A percentile compares a stretch with the other conserved stretches of the same genome.
Conservation (phyloP, 2,888 invertebrate genomes). For the Hypsopygia costalis region DNA sequence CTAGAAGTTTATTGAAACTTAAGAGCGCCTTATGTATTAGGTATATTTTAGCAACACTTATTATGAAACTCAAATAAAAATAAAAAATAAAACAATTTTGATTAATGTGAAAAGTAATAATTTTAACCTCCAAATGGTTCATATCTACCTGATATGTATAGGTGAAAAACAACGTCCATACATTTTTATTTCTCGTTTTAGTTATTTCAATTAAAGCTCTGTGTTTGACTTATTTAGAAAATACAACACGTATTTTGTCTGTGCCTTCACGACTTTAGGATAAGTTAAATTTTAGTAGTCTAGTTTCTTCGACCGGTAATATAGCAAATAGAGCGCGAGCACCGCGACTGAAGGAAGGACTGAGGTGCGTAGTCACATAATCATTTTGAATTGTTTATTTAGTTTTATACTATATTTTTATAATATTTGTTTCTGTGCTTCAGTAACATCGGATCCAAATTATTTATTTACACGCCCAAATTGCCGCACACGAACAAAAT, state of each 20-base stretch:
- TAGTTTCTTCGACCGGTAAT: slow-evolving; percentile 12
- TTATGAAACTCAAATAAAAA: no score
- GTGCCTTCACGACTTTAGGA: slow-evolving; percentile 29
- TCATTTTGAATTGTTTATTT: slow-evolving; percentile 62
- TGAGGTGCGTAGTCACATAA: slow-evolving; percentile 34
- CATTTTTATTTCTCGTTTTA: no score
- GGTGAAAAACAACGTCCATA: no score
- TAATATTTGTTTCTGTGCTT: slow-evolving; percentile 51
- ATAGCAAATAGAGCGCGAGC: slow-evolving; percentile 41
- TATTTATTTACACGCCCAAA: slow-evolving; percentile 15
- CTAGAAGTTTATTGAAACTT: no score
- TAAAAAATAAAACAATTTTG: no score
- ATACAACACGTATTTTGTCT: slow-evolving; percentile 14
- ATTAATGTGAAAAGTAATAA: no score
- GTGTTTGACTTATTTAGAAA: slow-evolving; percentile 1
- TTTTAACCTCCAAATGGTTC: no score
- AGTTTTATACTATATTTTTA: slow-evolving; percentile 63
- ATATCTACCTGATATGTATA: no score
- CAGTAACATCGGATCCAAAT: slow-evolving; percentile 42
- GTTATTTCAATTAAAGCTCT: no score
- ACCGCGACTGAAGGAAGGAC: slow-evolving; percentile 50
- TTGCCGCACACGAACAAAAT: not conserved
- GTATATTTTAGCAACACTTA: no score
- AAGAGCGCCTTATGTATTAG: no score
- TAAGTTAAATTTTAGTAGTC: slow-evolving; percentile 44